phyloP scores from a whole-genome alignment of 2,113 vertebrate species.

The Hippocampus mohnikei region DNA sequence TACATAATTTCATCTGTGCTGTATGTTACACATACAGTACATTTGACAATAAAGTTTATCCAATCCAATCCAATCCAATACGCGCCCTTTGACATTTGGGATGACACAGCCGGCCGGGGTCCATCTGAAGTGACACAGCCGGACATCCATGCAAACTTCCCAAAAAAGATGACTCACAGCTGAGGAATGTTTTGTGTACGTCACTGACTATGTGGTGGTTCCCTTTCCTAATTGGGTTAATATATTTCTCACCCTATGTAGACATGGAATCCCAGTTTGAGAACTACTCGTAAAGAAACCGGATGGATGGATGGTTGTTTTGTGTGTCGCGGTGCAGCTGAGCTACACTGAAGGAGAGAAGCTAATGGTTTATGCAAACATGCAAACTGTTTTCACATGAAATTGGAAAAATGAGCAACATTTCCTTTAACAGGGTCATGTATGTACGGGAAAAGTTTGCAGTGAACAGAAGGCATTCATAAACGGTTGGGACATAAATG shows the following conservation, averaged over 20 bases:
- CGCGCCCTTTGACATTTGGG: not conserved
- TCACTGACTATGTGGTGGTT: not conserved
- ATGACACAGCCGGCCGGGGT: not conserved
- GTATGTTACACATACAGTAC: too few relatives aligned
- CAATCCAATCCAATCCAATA: too few relatives aligned
- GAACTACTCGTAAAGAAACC: not conserved
- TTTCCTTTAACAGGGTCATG: slow-evolving; percentile 8
- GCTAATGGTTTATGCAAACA: not conserved
- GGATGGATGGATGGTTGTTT: not conserved
- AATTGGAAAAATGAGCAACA: slow-evolving; percentile 1
- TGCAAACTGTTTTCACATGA: not conserved
- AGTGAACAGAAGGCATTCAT: not conserved
- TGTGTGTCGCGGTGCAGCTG: not conserved
- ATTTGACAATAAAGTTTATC: too few relatives aligned
- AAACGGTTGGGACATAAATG: not conserved
- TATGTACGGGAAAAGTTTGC: not conserved
- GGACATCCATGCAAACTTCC: slow-evolving; percentile 14
- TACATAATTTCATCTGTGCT: too few relatives aligned
- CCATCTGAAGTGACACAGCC: not conserved
- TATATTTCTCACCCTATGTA: not conserved
- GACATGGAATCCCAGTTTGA: not conserved
- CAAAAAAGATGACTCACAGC: slow-evolving; percentile 10
- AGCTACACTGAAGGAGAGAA: slow-evolving; percentile 4
- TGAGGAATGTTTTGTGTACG: slow-evolving; percentile 9
- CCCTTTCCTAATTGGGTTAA: not conserved